Evolutionary conservation across 2,113 vertebrate genomes (phyloP).

Genomic region (Eidolon helvum): DNA sequence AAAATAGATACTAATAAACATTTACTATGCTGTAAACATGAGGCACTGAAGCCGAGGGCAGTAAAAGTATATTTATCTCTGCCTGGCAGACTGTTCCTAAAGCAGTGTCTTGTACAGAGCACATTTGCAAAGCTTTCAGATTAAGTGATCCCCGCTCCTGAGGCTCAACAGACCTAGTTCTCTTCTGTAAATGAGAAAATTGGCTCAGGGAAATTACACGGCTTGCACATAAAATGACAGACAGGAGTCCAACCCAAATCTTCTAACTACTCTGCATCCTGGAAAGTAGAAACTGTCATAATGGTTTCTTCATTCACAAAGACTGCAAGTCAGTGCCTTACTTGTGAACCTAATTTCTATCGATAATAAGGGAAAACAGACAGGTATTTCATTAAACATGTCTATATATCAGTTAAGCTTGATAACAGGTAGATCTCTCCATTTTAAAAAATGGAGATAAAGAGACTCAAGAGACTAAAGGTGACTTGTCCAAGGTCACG

Average conservation of each 20-base stretch:
- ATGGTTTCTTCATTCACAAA: neutral
- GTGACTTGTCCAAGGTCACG: constrained; percentile 9
- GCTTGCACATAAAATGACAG: neutral
- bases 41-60: neutral
- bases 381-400: neutral
- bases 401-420: neutral
- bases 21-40: neutral
- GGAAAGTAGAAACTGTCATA: neutral
- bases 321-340: neutral
- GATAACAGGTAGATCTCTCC: neutral
- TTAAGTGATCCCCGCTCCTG: neutral
- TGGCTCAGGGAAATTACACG: neutral
- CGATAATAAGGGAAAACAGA: neutral
- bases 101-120: neutral
- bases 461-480: neutral
- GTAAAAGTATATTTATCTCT: neutral
- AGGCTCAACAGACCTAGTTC: neutral
- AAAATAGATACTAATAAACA: neutral
- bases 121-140: neutral
- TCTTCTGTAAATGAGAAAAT: neutral
- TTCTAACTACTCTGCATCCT: neutral
- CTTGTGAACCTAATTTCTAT: neutral
- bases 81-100: neutral
- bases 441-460: neutral
- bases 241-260: neutral